Conservation (phyloP, 1,140 invertebrate species). For the Wiebesia pumilae region DNA sequence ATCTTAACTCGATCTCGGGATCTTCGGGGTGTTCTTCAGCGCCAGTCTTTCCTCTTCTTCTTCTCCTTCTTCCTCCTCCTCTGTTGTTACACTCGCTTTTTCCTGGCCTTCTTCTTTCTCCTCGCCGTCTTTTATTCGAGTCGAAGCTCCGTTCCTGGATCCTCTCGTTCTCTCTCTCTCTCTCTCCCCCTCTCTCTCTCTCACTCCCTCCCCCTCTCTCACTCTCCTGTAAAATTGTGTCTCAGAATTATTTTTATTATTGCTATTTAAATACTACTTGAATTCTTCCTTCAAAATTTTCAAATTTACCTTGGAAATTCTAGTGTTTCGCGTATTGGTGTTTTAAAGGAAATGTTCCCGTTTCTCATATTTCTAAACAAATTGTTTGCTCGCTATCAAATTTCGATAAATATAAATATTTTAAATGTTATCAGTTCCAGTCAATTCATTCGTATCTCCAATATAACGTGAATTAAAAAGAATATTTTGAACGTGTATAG, state of each 20-base stretch:
- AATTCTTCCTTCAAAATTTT: background rate
- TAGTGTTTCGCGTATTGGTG: background rate
- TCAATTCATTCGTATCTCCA: no score
- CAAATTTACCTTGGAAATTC: background rate
- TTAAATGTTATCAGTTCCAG: no score
- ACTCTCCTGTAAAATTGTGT: background rate
- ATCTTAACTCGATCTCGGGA: slow-evolving; percentile 72
- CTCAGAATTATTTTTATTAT: background rate
- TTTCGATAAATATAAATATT: no score
- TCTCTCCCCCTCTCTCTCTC: background rate
- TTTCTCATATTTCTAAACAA: no score
- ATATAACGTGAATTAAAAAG: no score
- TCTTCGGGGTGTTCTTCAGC: slow-evolving; percentile 63
- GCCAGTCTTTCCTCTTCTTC: background rate
- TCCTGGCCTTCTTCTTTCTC: slow-evolving; percentile 54
- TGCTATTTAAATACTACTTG: background rate
- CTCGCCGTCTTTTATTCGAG: slow-evolving; percentile 8
- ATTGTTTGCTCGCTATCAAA: no score
- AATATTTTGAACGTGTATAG: no score
- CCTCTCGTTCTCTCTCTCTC: background rate
- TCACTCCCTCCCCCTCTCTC: background rate
- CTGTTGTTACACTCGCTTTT: slow-evolving; percentile 40
- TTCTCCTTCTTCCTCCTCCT: slow-evolving; percentile 38
- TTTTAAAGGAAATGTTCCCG: background rate
- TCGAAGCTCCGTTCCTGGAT: background rate